Evolutionary conservation across 2,888 invertebrate genomes (phyloP), one percentile per base, ranked within the genome.

Genomic region (Biston stratarius): DNA sequence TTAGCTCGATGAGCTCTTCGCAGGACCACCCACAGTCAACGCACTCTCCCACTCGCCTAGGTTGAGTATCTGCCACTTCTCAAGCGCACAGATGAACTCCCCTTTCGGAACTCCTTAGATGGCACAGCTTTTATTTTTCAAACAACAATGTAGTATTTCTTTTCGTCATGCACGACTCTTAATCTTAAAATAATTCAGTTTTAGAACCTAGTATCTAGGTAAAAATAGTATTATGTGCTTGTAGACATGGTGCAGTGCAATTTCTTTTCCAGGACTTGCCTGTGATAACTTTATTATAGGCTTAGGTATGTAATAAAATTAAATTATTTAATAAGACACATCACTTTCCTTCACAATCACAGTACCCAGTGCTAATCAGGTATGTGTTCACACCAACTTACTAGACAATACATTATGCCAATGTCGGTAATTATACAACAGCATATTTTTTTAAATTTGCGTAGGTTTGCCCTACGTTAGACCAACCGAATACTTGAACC

Each of bases 301-400:
- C 48, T 58, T 58, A 52, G 38, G n/a, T n/a, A n/a, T n/a, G n/a
- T n/a, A 44, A 66, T 57, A 61, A 56, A 61, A 48, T 53, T 62
- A 59, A 62, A 48, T 47, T 57, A 59, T 66, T 44, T 24, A 61
- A 61, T 61, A 66, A 66, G 66, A 61, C 66, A 66, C 66, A 66
- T 61, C 61, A 66, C 56, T 66, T 48, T 36, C 56, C n/a, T 55
- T 61, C 57, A 66, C 61, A 58, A 60, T 59, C 63, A 48, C 58
- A 52, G 58, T 47, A 64, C 57, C 42, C 49, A 24, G 49, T 51
- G 58, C 52, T 51, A 58, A 48, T 59, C 38, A 38, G 38, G 38
- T 38, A 38, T 49, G 45, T 24, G 48, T 49, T 24, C 49, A 49
- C 55, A 24, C 33, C 55, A 42, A 53, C 55, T 36, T 38, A 52